A percentile compares a stretch with the other conserved stretches of the same genome.
Conservation (phyloP, 1,140 invertebrate genomes). For the Panulirus ornatus region DNA sequence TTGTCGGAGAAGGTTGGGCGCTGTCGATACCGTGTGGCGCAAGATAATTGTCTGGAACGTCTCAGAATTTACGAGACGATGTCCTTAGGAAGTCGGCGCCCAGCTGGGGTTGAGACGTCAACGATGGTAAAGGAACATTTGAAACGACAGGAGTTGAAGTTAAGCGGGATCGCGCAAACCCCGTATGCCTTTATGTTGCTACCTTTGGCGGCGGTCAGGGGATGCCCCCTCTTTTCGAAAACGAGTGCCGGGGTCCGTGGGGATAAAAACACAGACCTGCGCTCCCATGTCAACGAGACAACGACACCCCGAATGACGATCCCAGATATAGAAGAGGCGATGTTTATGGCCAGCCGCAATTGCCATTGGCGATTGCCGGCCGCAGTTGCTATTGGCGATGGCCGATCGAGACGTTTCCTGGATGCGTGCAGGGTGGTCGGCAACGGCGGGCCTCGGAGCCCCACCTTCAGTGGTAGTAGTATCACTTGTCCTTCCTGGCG, state of each 20-base stretch:
- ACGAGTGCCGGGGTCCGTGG: too few relatives aligned
- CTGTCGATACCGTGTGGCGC: not conserved
- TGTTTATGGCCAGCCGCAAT: constrained; percentile 22
- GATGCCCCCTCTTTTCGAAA: too few relatives aligned
- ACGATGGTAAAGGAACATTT: constrained; percentile 54
- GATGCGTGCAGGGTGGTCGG: too few relatives aligned
- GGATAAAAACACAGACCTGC: too few relatives aligned
- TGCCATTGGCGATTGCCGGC: not conserved
- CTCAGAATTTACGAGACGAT: not conserved
- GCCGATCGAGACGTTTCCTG: too few relatives aligned
- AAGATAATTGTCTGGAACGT: not conserved
- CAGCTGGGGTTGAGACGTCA: constrained; percentile 53
- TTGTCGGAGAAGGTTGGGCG: too few relatives aligned
- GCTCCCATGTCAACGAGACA: too few relatives aligned
- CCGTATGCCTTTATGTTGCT: constrained; percentile 21
- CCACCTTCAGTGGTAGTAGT: constrained; percentile 30
- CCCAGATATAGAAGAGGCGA: too few relatives aligned
- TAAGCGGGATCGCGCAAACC: not conserved
- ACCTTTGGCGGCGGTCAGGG: constrained; percentile 27
- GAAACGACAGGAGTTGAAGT: constrained; percentile 43
- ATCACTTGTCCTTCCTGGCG: too few relatives aligned
- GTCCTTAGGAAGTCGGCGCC: constrained; percentile 62
- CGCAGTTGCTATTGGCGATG: too few relatives aligned
- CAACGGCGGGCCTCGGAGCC: too few relatives aligned
- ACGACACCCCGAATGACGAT: too few relatives aligned